Conservation (phyloP, 2,888 invertebrate species). For the Trachelus tabidus region DNA sequence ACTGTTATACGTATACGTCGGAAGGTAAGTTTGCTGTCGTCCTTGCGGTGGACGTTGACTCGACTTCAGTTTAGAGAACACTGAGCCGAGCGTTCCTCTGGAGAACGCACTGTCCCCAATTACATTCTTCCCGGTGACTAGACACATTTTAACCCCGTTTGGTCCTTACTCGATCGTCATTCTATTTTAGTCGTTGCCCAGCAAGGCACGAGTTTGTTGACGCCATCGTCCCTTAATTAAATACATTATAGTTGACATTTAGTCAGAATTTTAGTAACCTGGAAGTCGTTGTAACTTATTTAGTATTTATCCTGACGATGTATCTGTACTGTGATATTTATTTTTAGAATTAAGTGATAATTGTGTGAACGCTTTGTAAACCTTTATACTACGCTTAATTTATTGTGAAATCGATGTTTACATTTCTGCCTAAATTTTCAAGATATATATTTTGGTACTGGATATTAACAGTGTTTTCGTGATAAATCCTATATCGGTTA, state of each 20-base stretch:
- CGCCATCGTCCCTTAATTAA: not conserved
- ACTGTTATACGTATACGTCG: not conserved
- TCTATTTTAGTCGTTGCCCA: not conserved
- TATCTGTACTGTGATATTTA: not conserved
- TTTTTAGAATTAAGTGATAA: not conserved
- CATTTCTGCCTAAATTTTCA: not conserved
- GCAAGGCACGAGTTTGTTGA: not conserved
- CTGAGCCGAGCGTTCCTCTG: slow-evolving; percentile 1
- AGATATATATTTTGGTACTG: not conserved
- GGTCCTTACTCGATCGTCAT: not conserved
- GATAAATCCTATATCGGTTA: not conserved
- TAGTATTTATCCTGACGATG: not conserved
- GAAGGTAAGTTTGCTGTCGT: not conserved
- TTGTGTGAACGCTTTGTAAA: not conserved
- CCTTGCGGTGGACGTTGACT: slow-evolving; percentile 6
- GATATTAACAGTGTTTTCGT: not conserved
- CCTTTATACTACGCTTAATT: not conserved
- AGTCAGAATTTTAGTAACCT: not conserved
- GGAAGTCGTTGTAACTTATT: not conserved
- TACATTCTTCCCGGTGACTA: not conserved
- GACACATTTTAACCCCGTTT: slow-evolving; percentile 3
- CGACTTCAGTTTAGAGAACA: not conserved
- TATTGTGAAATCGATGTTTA: not conserved
- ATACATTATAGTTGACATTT: not conserved
- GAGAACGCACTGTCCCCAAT: slow-evolving; percentile 5